Conservation (phyloP, 2,113 vertebrate species). For the Podocnemis expansa region DNA sequence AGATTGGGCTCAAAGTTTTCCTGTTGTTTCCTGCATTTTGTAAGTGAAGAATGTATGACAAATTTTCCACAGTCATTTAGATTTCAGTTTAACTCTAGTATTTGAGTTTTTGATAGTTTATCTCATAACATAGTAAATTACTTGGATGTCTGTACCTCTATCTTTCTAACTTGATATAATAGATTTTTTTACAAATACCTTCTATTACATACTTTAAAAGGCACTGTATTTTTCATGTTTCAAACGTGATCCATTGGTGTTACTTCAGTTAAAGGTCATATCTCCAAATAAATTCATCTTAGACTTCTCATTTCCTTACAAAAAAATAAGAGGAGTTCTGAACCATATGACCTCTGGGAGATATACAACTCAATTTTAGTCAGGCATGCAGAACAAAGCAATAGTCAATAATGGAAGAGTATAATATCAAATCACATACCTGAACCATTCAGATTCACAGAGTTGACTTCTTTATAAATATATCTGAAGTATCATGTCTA, state of each 20-base stretch:
- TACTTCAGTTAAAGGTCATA: no score
- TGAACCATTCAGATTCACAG: neutral
- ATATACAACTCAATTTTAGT: neutral
- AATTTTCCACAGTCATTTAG: neutral
- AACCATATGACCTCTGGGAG: neutral
- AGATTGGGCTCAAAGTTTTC: neutral
- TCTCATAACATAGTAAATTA: fast-evolving
- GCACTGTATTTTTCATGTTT: neutral
- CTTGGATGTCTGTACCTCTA: fast-evolving
- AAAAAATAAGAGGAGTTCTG: no score
- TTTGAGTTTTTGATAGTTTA: neutral
- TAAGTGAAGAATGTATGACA: neutral
- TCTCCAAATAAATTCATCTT: no score
- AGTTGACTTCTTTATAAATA: neutral
- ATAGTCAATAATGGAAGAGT: neutral
- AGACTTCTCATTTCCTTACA: no score
- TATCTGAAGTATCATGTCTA: neutral
- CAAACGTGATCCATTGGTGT: neutral
- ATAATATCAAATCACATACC: neutral
- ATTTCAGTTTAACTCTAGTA: neutral
- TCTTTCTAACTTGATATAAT: fast-evolving
- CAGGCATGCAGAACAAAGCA: fast-evolving
- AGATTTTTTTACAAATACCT: neutral
- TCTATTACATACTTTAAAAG: neutral
- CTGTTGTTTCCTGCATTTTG: neutral